Conservation (phyloP, 2,888 invertebrate species). For the Chymomyza fuscimana region DNA sequence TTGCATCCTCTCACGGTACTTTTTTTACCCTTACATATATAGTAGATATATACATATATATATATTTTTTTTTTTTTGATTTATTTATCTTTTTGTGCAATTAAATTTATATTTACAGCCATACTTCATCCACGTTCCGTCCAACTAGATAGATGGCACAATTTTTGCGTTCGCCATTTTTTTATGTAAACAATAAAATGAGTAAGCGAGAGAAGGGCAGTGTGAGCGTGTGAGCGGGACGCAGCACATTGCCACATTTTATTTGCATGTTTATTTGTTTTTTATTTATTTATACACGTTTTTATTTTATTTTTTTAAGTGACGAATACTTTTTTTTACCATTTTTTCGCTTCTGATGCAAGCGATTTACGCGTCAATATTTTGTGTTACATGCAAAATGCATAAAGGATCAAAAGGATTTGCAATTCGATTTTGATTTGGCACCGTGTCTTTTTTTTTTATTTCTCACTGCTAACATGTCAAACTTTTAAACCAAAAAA, state of each 20-base stretch:
- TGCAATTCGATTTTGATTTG: constrained; percentile 49
- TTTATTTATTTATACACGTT: constrained; percentile 35
- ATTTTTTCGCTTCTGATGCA: constrained; percentile 28
- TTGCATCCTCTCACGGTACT: constrained; percentile 33
- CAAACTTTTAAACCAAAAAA: constrained; percentile 17
- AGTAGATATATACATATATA: too few species aligned
- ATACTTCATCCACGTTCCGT: constrained; percentile 41
- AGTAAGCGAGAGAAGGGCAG: neutral
- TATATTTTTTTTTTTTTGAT: constrained; percentile 32
- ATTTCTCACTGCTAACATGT: neutral
- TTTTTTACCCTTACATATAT: constrained; percentile 4
- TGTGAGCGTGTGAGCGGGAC: neutral
- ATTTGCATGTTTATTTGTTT: constrained; percentile 47
- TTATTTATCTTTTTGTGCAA: constrained; percentile 57
- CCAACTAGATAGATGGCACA: constrained; percentile 50
- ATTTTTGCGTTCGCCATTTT: constrained; percentile 30
- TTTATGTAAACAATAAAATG: neutral
- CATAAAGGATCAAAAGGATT: constrained; percentile 43
- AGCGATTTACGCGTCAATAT: constrained; percentile 46
- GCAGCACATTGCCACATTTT: constrained; percentile 24
- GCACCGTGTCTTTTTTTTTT: neutral
- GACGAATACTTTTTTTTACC: constrained; percentile 17
- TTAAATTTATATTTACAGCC: constrained; percentile 70
- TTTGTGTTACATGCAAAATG: constrained; percentile 31
- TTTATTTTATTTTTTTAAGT: neutral